Conservation (phyloP, 2,113 vertebrate genomes). For the Corythaixoides concolor region DNA sequence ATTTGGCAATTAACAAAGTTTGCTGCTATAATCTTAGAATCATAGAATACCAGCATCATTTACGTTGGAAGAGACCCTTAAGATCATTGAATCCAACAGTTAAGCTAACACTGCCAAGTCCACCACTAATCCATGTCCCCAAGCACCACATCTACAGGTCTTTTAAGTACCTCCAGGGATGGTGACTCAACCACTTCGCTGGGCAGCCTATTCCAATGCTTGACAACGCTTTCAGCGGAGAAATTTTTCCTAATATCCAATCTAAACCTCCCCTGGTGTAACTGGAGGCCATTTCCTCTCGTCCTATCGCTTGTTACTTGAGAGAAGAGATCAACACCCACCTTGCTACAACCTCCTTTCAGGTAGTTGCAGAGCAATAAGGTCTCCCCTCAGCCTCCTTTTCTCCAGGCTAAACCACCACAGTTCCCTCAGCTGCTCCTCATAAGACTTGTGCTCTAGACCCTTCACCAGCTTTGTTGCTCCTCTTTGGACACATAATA, state of each 20-base stretch:
- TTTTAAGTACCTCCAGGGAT: neutral
- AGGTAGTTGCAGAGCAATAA: fast-evolving
- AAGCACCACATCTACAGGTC: neutral
- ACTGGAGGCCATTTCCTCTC: neutral
- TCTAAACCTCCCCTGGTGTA: neutral
- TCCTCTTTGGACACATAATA: neutral
- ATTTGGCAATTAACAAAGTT: neutral
- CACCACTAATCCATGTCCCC: neutral
- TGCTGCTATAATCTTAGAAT: neutral
- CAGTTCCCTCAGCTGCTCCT: neutral
- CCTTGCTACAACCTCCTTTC: neutral
- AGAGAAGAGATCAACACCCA: neutral
- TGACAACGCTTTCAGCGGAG: neutral
- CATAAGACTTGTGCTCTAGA: neutral
- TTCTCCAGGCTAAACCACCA: neutral
- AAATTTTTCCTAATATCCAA: neutral
- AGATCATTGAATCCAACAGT: neutral
- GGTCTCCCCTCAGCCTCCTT: neutral
- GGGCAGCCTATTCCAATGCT: neutral
- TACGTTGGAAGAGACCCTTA: neutral
- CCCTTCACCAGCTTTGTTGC: neutral
- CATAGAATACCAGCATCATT: neutral
- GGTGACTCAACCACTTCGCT: neutral
- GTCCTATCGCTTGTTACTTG: neutral
- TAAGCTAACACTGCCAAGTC: neutral